These are phyloP conservation scores for Phenganax stokvisi DNA, from an alignment of 92 coral and sea anemone genomes.

Conservation along the genomic window DNA sequence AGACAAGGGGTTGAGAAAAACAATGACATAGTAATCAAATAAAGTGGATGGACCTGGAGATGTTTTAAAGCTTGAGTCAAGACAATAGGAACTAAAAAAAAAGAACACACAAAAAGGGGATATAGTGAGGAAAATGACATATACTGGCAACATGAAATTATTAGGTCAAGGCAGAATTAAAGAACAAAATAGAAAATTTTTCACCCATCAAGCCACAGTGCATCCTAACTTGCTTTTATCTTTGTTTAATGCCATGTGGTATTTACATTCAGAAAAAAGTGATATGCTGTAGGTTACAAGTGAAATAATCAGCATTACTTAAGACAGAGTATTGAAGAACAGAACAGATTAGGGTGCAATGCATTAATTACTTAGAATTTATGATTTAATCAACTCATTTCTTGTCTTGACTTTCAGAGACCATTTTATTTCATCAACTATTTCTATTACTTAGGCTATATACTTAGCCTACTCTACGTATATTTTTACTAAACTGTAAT, in stretches of 20 bases:
- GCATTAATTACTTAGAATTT: background rate
- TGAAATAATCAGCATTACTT: background rate
- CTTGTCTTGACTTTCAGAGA: background rate
- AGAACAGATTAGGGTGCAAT: background rate
- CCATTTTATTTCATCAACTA: background rate
- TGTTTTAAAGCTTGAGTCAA: constrained; percentile 48
- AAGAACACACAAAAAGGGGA: constrained; percentile 42
- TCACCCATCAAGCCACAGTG: background rate
- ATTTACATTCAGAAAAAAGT: background rate
- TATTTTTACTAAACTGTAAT: background rate
- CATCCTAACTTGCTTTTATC: background rate
- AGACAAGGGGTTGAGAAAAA: constrained; percentile 9
- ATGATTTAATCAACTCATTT: background rate
- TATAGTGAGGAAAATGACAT: constrained; percentile 16
- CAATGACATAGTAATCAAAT: constrained; percentile 45
- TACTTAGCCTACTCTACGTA: background rate
- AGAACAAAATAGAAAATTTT: background rate
- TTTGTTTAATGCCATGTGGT: background rate
- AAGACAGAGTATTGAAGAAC: background rate
- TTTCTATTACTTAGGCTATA: background rate
- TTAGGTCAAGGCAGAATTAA: background rate
- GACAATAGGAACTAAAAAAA: constrained; percentile 54
- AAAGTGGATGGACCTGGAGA: constrained; percentile 50
- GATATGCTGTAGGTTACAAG: background rate
- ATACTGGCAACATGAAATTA: constrained; percentile 4